These are phyloP conservation scores for Cryptophagus acutangulus DNA, from an alignment of 2,888 invertebrate species.

Conservation along the genomic window DNA sequence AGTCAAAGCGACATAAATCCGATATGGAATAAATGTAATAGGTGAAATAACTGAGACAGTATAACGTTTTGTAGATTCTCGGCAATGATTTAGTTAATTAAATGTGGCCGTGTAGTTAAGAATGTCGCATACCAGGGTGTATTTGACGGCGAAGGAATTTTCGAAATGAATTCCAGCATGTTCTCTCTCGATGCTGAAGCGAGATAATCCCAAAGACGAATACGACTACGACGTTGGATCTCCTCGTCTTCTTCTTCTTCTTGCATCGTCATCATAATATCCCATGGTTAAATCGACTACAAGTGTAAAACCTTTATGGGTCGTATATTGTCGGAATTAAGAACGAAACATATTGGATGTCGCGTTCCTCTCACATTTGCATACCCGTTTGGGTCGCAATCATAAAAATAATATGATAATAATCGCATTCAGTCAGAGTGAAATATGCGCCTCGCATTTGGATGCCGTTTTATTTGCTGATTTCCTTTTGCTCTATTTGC, in stretches of 20 bases:
- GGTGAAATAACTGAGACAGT: conserved; percentile 6
- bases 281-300: conserved; percentile 25
- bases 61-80: conserved; percentile 13
- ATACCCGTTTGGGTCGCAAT: conserved; percentile 38
- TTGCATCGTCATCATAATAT: conserved; percentile 10
- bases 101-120: conserved; percentile 26
- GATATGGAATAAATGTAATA: conserved; percentile 7
- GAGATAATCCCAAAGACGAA: conserved; percentile 25
- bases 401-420: conserved; percentile 42
- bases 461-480: conserved; percentile 17
- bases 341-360: conserved; percentile 40
- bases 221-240: conserved; percentile 20
- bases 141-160: conserved; percentile 29
- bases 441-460: conserved; percentile 32
- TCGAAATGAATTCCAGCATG: conserved; percentile 30
- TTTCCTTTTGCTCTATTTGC: conserved; percentile 11
- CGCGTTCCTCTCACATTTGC: conserved; percentile 38
- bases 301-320: conserved; percentile 39
- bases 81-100: conserved; percentile 33
- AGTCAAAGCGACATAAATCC: conserved; percentile 3
- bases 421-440: conserved; percentile 37
- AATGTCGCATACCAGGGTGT: conserved; percentile 29
- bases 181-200: conserved; percentile 27
- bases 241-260: conserved; percentile 1
- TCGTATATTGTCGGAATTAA: conserved; percentile 41